Conservation (phyloP, 2,113 vertebrate genomes). For the Melierax canorus region DNA sequence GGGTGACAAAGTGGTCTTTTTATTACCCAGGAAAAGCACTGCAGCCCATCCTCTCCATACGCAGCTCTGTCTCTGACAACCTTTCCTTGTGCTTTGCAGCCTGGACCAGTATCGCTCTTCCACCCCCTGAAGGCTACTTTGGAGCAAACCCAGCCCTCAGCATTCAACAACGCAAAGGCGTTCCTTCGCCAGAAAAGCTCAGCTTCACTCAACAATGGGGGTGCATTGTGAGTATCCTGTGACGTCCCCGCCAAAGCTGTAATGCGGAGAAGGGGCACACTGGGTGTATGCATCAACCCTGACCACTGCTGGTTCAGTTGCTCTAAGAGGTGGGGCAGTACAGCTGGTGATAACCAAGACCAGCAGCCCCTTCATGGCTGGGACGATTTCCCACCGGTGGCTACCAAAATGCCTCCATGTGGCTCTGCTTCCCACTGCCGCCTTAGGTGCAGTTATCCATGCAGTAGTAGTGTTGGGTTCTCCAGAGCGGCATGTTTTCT, state of each 20-base stretch:
- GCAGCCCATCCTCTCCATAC: accelerated
- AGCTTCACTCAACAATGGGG: conserved; percentile 88
- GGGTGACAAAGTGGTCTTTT: neutral
- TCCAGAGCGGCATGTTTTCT: neutral
- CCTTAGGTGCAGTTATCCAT: accelerated
- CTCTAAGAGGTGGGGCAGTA: neutral
- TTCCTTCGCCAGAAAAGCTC: conserved; percentile 82
- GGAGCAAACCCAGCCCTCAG: conserved; percentile 74
- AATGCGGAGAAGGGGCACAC: accelerated
- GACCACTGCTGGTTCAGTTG: accelerated
- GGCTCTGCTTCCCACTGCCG: neutral
- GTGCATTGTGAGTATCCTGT: conserved; percentile 79
- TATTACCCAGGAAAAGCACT: neutral
- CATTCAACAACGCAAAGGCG: conserved; percentile 74
- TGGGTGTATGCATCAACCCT: neutral
- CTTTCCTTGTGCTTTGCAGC: conserved; percentile 48
- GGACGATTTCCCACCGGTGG: neutral
- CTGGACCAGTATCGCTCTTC: conserved; percentile 75
- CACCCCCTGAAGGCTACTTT: conserved; percentile 80
- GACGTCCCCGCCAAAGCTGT: no score
- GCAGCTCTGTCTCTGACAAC: neutral
- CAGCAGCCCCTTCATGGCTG: neutral
- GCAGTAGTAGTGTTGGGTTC: accelerated
- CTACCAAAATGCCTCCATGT: neutral
- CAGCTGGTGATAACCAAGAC: neutral